phyloP scores from a whole-genome alignment of 2,113 vertebrate genomes.

The Plectropomus leopardus region DNA sequence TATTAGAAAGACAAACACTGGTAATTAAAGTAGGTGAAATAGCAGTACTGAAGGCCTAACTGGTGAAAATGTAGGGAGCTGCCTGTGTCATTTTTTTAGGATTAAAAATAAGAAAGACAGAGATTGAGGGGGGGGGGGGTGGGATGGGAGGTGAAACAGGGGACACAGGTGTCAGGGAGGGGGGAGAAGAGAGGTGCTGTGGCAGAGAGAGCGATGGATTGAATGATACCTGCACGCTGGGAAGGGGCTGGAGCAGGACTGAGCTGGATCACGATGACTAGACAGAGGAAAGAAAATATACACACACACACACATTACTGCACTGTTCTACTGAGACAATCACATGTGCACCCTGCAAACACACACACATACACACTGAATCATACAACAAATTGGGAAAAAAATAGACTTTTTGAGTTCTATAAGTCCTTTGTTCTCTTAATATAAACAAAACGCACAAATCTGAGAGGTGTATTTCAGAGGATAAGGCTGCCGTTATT shows the following conservation, averaged over 20 bases:
- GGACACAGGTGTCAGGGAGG: slow-evolving; percentile 8
- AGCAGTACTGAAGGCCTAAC: neutral
- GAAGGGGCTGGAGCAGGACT: slow-evolving; percentile 98
- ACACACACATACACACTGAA: neutral
- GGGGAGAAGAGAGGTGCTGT: slow-evolving; percentile 58
- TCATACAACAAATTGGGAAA: slow-evolving; percentile 2
- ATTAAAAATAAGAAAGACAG: slow-evolving; percentile 10
- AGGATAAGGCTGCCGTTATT: neutral
- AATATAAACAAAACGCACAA: slow-evolving; percentile 4
- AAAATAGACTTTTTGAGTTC: neutral
- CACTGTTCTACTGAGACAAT: slow-evolving; percentile 53
- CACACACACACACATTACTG: slow-evolving; percentile 83
- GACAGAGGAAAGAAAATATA: slow-evolving; percentile 88
- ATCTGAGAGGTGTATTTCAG: neutral
- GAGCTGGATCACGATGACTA: slow-evolving; percentile 99
- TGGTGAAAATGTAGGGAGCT: neutral
- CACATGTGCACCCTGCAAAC: slow-evolving; percentile 5
- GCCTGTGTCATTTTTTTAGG: neutral
- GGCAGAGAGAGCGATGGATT: slow-evolving; percentile 81
- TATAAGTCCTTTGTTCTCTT: slow-evolving; percentile 4
- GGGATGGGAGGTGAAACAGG: neutral
- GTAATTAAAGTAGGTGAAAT: neutral
- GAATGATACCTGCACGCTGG: slow-evolving; percentile 96
- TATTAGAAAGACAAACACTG: neutral
- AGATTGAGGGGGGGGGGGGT: neutral